Percentiles rank a stretch among this genome's conserved stretches.
Evolutionary conservation across 2,888 invertebrate species (phyloP).

Genomic region (Copidosoma aretas): DNA sequence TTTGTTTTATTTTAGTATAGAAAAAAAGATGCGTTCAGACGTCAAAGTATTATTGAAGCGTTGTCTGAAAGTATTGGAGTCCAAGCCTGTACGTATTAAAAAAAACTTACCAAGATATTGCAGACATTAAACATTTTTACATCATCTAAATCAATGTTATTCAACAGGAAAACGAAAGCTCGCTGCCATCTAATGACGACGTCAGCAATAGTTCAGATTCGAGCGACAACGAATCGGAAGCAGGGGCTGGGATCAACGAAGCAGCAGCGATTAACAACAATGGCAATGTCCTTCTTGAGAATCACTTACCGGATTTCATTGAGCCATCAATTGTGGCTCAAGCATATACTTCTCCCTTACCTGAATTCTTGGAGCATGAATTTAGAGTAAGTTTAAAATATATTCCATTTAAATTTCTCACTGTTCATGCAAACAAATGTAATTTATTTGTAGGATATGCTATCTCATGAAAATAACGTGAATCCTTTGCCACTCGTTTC

Average conservation of each 20-base stretch:
- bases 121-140: neutral
- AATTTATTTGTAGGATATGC: neutral
- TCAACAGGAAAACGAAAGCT: slow-evolving; percentile 23
- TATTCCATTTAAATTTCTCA: neutral
- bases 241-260: neutral
- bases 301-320: neutral
- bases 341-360: neutral
- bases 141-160: neutral
- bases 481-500: neutral
- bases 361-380: neutral
- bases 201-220: slow-evolving; percentile 27
- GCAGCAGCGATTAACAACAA: neutral
- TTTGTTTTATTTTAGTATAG: slow-evolving; percentile 19
- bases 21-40: slow-evolving; percentile 28
- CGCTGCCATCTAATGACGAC: slow-evolving; percentile 11
- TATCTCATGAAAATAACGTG: neutral
- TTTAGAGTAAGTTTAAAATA: neutral
- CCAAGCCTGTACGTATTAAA: slow-evolving; percentile 15
- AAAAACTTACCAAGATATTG: neutral
- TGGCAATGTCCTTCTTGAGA: slow-evolving; percentile 14
- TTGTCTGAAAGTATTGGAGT: slow-evolving; percentile 25
- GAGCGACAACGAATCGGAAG: slow-evolving; percentile 36
- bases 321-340: neutral
- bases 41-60: slow-evolving; percentile 21
- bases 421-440: neutral